Conservation (phyloP, 1,140 invertebrate genomes). For the Drosophila ogumai region DNA sequence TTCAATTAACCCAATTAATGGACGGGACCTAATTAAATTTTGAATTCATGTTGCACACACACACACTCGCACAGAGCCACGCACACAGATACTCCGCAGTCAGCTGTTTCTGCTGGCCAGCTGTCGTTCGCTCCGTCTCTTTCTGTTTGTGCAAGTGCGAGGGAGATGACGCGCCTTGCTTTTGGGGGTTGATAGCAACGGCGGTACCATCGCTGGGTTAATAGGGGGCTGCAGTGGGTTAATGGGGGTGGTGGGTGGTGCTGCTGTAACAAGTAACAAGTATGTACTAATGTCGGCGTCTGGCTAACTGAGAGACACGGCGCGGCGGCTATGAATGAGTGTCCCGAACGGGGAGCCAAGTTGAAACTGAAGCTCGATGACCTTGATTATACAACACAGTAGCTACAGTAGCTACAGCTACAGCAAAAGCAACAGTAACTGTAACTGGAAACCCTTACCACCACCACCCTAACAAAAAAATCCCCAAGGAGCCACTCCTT, state of each 20-base stretch:
- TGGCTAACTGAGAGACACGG: slow-evolving; percentile 78
- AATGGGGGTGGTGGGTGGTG: slow-evolving; percentile 1
- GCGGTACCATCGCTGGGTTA: slow-evolving; percentile 5
- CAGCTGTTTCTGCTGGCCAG: slow-evolving; percentile 75
- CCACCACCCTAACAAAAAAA: not conserved
- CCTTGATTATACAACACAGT: slow-evolving; percentile 78
- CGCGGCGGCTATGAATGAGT: slow-evolving; percentile 72
- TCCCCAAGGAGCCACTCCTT: slow-evolving; percentile 35
- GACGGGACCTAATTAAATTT: slow-evolving; percentile 85
- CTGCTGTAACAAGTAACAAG: slow-evolving; percentile 61
- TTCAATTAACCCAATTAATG: slow-evolving; percentile 85
- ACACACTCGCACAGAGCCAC: slow-evolving; percentile 11
- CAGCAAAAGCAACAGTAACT: slow-evolving; percentile 14
- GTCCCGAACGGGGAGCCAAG: slow-evolving; percentile 27
- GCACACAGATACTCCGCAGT: slow-evolving; percentile 53
- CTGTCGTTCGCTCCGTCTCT: slow-evolving; percentile 41
- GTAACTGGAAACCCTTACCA: not conserved
- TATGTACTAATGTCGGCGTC: slow-evolving; percentile 76
- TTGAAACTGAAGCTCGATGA: slow-evolving; percentile 72
- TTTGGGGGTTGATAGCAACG: slow-evolving; percentile 18
- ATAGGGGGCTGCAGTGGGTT: slow-evolving; percentile 9
- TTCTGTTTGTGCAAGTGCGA: slow-evolving; percentile 22
- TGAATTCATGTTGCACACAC: slow-evolving; percentile 73
- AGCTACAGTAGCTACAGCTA: slow-evolving; percentile 11
- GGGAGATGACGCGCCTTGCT: slow-evolving; percentile 73